A percentile compares a stretch with the other conserved stretches of the same genome.
These are phyloP conservation scores for Neria commutata DNA, from an alignment of 2,888 invertebrate species.

Conservation along the genomic window DNA sequence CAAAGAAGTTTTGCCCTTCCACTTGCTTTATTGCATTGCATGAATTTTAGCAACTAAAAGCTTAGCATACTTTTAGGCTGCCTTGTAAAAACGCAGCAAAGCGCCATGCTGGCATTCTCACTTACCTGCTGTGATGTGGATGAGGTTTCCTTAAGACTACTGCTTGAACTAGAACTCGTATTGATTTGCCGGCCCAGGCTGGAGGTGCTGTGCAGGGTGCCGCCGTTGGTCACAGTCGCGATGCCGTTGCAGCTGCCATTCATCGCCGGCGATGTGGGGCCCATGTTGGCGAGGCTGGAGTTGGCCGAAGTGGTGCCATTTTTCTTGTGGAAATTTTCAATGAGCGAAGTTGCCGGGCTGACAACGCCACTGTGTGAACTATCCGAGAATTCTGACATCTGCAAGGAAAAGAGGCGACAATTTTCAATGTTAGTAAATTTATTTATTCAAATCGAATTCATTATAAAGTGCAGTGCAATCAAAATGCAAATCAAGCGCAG, in stretches of 20 bases:
- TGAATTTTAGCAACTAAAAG: background rate
- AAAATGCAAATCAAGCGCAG: no score
- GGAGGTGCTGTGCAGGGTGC: slow-evolving; percentile 28
- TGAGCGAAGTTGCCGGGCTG: slow-evolving; percentile 69
- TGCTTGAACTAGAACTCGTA: slow-evolving; percentile 60
- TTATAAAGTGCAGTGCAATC: background rate
- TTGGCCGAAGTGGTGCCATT: slow-evolving; percentile 59
- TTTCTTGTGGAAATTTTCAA: slow-evolving; percentile 77
- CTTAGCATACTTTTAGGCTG: slow-evolving; percentile 20
- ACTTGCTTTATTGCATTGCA: no score
- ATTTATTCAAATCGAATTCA: background rate
- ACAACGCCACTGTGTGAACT: slow-evolving; percentile 58
- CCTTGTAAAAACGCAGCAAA: background rate
- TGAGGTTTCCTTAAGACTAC: slow-evolving; percentile 63
- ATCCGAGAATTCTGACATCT: slow-evolving; percentile 63
- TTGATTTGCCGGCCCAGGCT: slow-evolving; percentile 33
- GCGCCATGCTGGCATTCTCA: background rate
- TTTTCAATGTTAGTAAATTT: background rate
- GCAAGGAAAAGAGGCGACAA: slow-evolving; percentile 22
- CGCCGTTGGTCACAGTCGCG: slow-evolving; percentile 23
- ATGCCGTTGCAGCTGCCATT: slow-evolving; percentile 19
- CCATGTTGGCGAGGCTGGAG: slow-evolving; percentile 38
- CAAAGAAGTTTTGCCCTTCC: no score
- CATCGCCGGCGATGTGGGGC: slow-evolving; percentile 33
- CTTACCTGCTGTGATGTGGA: slow-evolving; percentile 62